These are phyloP conservation scores for Lordiphosa stackelbergi DNA, from an alignment of 1,140 invertebrate species.

Conservation along the genomic window DNA sequence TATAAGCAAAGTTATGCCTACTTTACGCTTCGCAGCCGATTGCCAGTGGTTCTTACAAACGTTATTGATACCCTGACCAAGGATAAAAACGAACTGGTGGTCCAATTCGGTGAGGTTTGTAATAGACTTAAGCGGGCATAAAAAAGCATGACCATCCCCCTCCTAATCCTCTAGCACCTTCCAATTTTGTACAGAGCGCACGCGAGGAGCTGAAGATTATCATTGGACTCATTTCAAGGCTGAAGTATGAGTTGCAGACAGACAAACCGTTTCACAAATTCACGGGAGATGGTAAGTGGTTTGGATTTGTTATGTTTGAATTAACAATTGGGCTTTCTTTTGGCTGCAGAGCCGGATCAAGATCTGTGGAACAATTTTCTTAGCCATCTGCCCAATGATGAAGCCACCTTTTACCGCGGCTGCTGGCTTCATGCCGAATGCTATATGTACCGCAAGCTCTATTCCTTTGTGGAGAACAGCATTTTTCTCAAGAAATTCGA, in stretches of 20 bases:
- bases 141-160: not conserved
- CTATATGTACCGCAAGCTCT: slow-evolving; percentile 92
- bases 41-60: slow-evolving; percentile 94
- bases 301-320: not conserved
- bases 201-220: slow-evolving; percentile 86
- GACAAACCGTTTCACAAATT: slow-evolving; percentile 86
- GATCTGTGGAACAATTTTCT: slow-evolving; percentile 79
- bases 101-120: slow-evolving; percentile 83
- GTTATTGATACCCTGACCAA: slow-evolving; percentile 90
- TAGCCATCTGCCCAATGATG: slow-evolving; percentile 56
- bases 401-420: slow-evolving; percentile 86
- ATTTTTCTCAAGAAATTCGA: slow-evolving; percentile 85
- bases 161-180: slow-evolving; percentile 18
- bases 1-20: slow-evolving; percentile 88
- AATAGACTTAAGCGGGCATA: slow-evolving; percentile 7
- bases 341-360: slow-evolving; percentile 67
- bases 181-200: slow-evolving; percentile 76
- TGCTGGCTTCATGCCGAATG: slow-evolving; percentile 94
- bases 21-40: slow-evolving; percentile 87
- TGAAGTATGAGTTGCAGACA: slow-evolving; percentile 95
- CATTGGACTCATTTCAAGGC: slow-evolving; percentile 87
- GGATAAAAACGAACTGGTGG: slow-evolving; percentile 84
- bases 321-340: not conserved
- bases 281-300: slow-evolving; percentile 60
- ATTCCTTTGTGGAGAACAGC: slow-evolving; percentile 86